Base-by-base conservation (phyloP, 2,113 vertebrate species). In the Irena cyanogastra region DNA sequence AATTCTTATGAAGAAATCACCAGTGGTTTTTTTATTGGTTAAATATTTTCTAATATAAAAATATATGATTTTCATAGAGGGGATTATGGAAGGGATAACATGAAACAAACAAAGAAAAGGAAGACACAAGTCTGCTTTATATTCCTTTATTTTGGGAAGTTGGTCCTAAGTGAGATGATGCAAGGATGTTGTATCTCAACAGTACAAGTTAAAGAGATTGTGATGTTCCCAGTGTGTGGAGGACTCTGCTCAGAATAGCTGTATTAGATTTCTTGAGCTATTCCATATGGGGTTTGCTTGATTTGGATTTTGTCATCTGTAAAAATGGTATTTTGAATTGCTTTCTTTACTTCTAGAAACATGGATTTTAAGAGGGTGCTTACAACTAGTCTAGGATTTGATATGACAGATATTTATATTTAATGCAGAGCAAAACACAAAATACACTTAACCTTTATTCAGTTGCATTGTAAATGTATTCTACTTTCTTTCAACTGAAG, bases 341-440 rank as follows among this genome's bases (percentile, higher is more conserved):
- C 79, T 97, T 94, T 96, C 26, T 88, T 94, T 76, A 76, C 77
- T 96, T 77, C 66, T 87, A 94, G 76, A 93, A 91, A 90, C 85
- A 90, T 11, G 61, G 83, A 94, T 88, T 90, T 95, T 91, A 83
- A 93, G 84, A 94, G n/a, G 24, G 53, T 95, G 60, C 79, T 95
- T 93, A 63, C 81, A 76, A 88, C 82, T 94, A 61, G 37, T 88
- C 30, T 93, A 82, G 53, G 66, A 84, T 96, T 97, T 98, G 89
- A 90, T 94, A 89, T 95, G 97, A 97, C 94, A 97, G 94, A 93
- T 96, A 96, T 95, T 97, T 96, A 89, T 91, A 77, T 96, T 91
- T 97, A 97, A 97, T 95, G 96, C 77, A 97, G 87, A 97, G 79
- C 84, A 96, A 97, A 97, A 97, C 91, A 97, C 65, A 93, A 97